Evolutionary conservation across 1,140 invertebrate species (phyloP).

Genomic region (Zaprionus lachaisei): DNA sequence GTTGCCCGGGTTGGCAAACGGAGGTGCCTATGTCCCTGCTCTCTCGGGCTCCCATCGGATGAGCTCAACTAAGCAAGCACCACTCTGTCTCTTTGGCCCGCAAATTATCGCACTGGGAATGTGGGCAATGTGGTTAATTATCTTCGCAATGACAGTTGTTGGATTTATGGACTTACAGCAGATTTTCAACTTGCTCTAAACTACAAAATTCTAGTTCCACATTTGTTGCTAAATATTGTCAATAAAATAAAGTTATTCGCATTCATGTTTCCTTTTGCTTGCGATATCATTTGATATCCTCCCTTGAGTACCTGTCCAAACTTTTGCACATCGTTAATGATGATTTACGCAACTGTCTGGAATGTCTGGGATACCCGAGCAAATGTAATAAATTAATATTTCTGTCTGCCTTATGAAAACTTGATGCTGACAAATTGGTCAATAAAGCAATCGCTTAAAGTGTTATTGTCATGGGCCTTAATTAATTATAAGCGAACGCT

Average conservation of each 20-base stretch:
- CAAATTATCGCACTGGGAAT: slow-evolving; percentile 26
- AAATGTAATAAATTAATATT: slow-evolving; percentile 43
- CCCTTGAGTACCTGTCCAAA: neutral
- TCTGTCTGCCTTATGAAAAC: slow-evolving; percentile 13
- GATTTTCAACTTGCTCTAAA: slow-evolving; percentile 1
- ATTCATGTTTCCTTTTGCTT: neutral
- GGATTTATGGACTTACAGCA: neutral
- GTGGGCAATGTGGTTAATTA: slow-evolving; percentile 18
- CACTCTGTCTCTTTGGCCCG: slow-evolving; percentile 6
- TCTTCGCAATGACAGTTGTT: slow-evolving; percentile 6
- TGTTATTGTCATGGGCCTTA: neutral
- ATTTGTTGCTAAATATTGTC: neutral
- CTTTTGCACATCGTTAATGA: slow-evolving; percentile 68
- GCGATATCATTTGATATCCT: neutral
- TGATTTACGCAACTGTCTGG: slow-evolving; percentile 59
- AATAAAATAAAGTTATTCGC: neutral
- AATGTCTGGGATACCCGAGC: slow-evolving; percentile 51
- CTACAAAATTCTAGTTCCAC: slow-evolving; percentile 14
- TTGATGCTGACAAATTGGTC: slow-evolving; percentile 9
- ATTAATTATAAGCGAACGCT: neutral
- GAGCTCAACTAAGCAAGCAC: neutral
- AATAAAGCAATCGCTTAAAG: slow-evolving; percentile 4
- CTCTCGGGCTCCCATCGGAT: neutral
- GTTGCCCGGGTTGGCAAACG: slow-evolving; percentile 35
- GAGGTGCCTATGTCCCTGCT: neutral